Base-by-base conservation (phyloP, 2,113 vertebrate genomes). In the Penelope pileata region DNA sequence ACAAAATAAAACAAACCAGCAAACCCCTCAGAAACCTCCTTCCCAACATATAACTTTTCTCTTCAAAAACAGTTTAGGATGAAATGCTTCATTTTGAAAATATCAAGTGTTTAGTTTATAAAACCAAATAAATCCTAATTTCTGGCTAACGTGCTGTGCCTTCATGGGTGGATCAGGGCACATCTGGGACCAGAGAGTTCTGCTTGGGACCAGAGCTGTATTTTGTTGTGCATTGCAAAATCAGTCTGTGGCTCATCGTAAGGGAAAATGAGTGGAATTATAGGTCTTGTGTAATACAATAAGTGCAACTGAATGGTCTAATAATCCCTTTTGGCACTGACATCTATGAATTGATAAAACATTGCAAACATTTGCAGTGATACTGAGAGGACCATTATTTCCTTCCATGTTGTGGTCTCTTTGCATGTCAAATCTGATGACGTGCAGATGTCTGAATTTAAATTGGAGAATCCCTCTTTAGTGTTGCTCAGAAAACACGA, bases 391-490 rank as follows among this genome's bases (percentile, higher is more conserved):
- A 63, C 22, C 0, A 1, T 51, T 51, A 47, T 87, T 87, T 69
- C 38, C 54, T 75, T 75, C 74, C 38, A 64, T 8, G 22, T 59
- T 79, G 79, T 23, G 66, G 42, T 62, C 24, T 62, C 66, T 38
- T 62, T 16, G 26, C 26, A 47, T 47, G 90, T 51, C 36, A 8
- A 48, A 30, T 73, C 66, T 36, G 81, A 68, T 78, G 70, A 63
- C 60, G 78, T 15, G 23, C 82, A 90, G 86, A 86, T 86, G 73
- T 60, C 23, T 32, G 47, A 64, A 86, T 50, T n/a, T 23, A 76
- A 70, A 50, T 6, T 5, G 5, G 47, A 92, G 34, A 47, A 66
- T 90, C 53, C 24, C 1, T 0, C 32, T 60, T 68, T 2, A 16
- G 3, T 7, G 30, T 7, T 56, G 26, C 21, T 69, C 26, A n/a